Evolutionary conservation across 2,797 vertebrate genomes (phyloP), one percentile per base, ranked within the genome.

Genomic region (Dendrocincla tyrannina): DNA sequence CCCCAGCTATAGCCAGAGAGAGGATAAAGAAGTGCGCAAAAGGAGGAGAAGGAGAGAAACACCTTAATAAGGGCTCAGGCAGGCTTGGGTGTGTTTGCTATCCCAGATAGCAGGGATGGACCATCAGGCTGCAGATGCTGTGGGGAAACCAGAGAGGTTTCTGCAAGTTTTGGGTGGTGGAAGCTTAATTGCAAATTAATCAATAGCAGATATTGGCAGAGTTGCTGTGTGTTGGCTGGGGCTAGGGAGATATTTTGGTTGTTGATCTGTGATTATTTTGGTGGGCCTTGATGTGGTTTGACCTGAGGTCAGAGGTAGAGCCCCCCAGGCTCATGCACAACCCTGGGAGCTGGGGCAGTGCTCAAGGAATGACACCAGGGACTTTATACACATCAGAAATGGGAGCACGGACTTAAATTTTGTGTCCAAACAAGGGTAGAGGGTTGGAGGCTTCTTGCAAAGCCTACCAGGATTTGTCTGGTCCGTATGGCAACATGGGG

Each of bases 261-360:
- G 10, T 59, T 33, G 17, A 10, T 17, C 53, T 60, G 20, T 39
- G 52, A 53, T 83, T 85, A 27, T 46, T 83, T 47, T 44, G 37
- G 27, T 49, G 28, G 22, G 37, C 33, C 47, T 82, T 73, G 39
- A 22, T 70, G 35, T 66, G 27, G 33, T 70, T 89, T 91, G 47
- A 87, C 18, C 47, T 16, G 32, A 88, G 27, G 27, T n/a, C 28
- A 60, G 83, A 68, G 23, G 23, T 72, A 53, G 30, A 83, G 7
- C 6, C n/a, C 25, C 22, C 12, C 6, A 12, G 44, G 23, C 20
- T 64, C n/a, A n/a, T 11, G 3, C 9, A 24, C 0, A 1, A 11
- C 7, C 8, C 18, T n/a, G 2, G 9, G 49, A 49, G 13, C 13
- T 33, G 24, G 24, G 7, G 4, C 24, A 46, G 10, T 33, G 44